Percentiles rank a stretch among this genome's conserved stretches.
These are phyloP conservation scores for Trissolcus basalis DNA, from an alignment of 1,140 invertebrate species.

Conservation along the genomic window DNA sequence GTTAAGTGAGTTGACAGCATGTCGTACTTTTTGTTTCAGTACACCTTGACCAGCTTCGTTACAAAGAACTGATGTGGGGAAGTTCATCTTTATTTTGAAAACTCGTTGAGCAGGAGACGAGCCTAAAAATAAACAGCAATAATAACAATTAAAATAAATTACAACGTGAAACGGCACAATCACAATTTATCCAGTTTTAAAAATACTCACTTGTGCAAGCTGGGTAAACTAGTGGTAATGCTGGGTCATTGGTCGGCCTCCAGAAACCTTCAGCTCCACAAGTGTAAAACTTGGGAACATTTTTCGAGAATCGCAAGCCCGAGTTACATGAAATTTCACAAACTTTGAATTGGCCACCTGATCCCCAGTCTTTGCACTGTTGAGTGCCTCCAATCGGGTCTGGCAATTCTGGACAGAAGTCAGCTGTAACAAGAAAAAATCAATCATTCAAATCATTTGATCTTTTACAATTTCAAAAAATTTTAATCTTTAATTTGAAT, in stretches of 20 bases:
- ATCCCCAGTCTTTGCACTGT: conserved; percentile 96
- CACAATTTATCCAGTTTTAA: background rate
- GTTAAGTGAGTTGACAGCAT: conserved; percentile 91
- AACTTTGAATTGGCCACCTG: conserved; percentile 94
- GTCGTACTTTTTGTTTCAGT: conserved; percentile 89
- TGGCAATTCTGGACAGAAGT: conserved; percentile 90
- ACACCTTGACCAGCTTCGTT: conserved; percentile 95
- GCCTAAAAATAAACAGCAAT: too few species aligned
- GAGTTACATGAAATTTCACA: conserved; percentile 92
- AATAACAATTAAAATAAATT: background rate
- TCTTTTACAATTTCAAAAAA: background rate
- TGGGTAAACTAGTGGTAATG: conserved; percentile 88
- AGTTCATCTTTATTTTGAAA: conserved; percentile 94
- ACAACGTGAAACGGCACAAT: background rate
- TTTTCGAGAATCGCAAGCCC: conserved; percentile 91
- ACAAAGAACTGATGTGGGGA: conserved; percentile 94
- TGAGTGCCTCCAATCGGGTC: conserved; percentile 93
- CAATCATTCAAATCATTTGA: conserved; percentile 10
- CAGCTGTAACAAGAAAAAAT: conserved; percentile 77
- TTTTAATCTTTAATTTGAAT: background rate
- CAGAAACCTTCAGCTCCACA: conserved; percentile 97
- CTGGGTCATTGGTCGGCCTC: conserved; percentile 89
- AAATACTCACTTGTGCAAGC: conserved; percentile 87
- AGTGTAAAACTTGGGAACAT: conserved; percentile 95
- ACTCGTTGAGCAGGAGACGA: conserved; percentile 91